Evolutionary conservation across 1,140 invertebrate species (phyloP), one percentile per base, ranked within the genome.

Genomic region (Procambarus virginalis): DNA sequence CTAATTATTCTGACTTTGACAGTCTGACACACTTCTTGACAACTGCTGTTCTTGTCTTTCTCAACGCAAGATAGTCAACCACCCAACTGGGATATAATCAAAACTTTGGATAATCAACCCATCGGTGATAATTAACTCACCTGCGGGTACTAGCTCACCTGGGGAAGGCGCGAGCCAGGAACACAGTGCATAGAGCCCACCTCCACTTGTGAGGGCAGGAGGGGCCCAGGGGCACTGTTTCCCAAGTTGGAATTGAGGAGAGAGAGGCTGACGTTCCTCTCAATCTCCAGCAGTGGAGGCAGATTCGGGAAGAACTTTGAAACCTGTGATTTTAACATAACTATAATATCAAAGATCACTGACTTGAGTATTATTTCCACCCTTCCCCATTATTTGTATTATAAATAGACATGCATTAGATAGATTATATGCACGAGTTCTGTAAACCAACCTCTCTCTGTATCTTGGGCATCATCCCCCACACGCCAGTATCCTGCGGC

Each of bases 131-230:
- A 34, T 34, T 34, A 34, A 34, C 34, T 1, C 34, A 34, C 34
- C 34, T 34, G 34, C 0, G 1, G 34, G 1, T 3, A 12, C 2
- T n/a, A 20, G 6, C 83, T 76, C 34, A 84, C 83, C 83, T 84
- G 45, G 12, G 83, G 73, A 0, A 84, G 83, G 4, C 49, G 73
- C n/a, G 75, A 45, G 12, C 46, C 83, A 8, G 83, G 68, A 12
- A 60, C 60, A 51, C 83, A 84, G 83, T 84, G 83, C 83, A 84
- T 84, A 6, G 45, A 46, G 10, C 83, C 83, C 5, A 84, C 83
- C 34, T 84, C 83, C 83, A 75, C 64, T 48, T 84, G 68, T 2
- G 83, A 84, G 20, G 83, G 83, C n/a, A 84, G 64, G 10, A 84
- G 68, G 10, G 83, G 73, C 6, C 49, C 10, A 8, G 48, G 20